Evolutionary conservation across 1,140 invertebrate species (phyloP).

Genomic region (Penaeus japonicus): DNA sequence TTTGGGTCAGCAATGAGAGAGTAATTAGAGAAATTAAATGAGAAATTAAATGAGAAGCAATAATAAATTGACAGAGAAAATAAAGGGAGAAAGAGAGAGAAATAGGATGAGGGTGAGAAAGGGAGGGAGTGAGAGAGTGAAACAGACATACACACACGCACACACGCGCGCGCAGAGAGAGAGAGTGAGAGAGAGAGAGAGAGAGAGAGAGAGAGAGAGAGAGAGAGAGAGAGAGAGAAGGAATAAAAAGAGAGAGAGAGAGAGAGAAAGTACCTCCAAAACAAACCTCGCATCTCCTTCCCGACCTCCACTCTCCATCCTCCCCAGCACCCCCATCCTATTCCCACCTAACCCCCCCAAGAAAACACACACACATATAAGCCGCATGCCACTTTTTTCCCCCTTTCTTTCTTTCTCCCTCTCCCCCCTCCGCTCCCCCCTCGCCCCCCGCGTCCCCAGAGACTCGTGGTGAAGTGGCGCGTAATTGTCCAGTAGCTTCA

Average conservation of each 20-base stretch:
- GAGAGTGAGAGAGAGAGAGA: not conserved
- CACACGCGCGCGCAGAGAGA: not conserved
- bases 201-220: not conserved
- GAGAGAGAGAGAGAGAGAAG: not conserved
- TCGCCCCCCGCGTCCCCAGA: not conserved
- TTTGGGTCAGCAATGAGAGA: too few relatives aligned
- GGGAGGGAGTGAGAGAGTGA: not conserved
- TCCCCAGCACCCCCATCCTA: not conserved
- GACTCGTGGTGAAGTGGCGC: not conserved
- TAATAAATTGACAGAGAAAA: too few relatives aligned
- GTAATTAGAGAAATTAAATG: too few relatives aligned
- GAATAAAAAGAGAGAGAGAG: not conserved
- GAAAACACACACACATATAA: too few relatives aligned
- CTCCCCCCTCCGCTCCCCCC: too few relatives aligned
- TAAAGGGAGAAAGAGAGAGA: conserved; percentile 22
- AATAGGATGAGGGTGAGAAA: not conserved
- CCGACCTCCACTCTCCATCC: too few relatives aligned
- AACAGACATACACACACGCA: not conserved
- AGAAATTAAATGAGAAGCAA: too few relatives aligned
- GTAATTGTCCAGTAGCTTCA: conserved; percentile 15
- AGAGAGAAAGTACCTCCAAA: too few relatives aligned
- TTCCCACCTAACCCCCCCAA: too few relatives aligned
- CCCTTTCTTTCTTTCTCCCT: too few relatives aligned
- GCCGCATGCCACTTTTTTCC: too few relatives aligned
- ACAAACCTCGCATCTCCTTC: too few relatives aligned